Evolutionary conservation across 2,888 invertebrate genomes (phyloP), one percentile per base, ranked within the genome.

Genomic region (Prosapia bicincta): DNA sequence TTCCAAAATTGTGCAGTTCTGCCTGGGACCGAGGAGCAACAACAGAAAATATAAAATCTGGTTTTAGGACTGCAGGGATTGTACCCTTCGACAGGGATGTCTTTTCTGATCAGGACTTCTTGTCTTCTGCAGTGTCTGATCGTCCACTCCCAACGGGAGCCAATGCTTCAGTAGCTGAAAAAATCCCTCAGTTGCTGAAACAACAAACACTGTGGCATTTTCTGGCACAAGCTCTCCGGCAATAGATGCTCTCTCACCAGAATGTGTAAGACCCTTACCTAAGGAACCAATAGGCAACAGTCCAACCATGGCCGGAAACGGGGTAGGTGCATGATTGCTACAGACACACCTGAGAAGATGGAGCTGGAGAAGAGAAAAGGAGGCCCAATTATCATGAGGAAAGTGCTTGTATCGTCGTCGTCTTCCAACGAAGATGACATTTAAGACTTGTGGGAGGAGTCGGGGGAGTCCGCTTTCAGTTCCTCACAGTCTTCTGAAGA

Each of bases 261-360:
- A 77, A 32, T 66, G 71, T 32, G 69, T 78, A 24, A 32, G 70
- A 25, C 70, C 70, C 7, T 32, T 70, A 32, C 70, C 70, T 9
- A 70, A 70, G 38, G 70, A 25, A 2, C 26, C 20, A 26, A 24
- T 68, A 68, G 76, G 66, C 26, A 20, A n/a, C 20, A 70, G 65
- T 26, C 66, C 54, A 74, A 54, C 24, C 32, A 68, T 25, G 75
- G 76, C 76, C 79, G 82, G 74, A 78, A 79, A 79, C 80, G 28
- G 9, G 80, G 82, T 66, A 79, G 81, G 76, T 78, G 79, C 72
- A 81, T 81, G 79, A 82, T 82, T 72, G 80, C 80, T 66, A 83
- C 82, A 66, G 81, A 81, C 77, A 82, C 81, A 38, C 81, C 82
- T 30, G 81, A 82, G 77, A 82, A 82, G 80, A 26, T 78, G 76